A percentile compares a stretch with the other conserved stretches of the same genome.
Evolutionary conservation across 2,113 vertebrate genomes (phyloP).

Genomic region (Corythaeola cristata): DNA sequence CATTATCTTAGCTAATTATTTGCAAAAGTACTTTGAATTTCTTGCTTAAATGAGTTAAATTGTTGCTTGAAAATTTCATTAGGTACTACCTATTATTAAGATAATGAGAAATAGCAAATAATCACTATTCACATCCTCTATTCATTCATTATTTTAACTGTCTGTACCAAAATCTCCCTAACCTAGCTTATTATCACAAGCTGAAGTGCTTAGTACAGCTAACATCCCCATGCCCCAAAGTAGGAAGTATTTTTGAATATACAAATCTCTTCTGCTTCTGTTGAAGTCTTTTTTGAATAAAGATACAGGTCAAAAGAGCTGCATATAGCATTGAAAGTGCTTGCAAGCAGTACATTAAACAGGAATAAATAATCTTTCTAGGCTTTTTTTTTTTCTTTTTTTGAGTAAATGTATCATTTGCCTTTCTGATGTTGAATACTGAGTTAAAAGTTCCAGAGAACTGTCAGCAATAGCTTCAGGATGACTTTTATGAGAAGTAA

Average conservation of each 20-base stretch:
- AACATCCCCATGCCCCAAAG: neutral
- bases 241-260: neutral
- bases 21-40: neutral
- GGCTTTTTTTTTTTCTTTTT: neutral
- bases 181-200: neutral
- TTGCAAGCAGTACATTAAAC: neutral
- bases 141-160: neutral
- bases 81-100: neutral
- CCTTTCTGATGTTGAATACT: neutral
- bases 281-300: neutral
- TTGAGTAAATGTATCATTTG: neutral
- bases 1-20: neutral
- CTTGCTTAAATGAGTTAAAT: neutral
- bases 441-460: neutral
- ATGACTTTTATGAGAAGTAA: neutral
- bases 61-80: neutral
- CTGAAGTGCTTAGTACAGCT: neutral
- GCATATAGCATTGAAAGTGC: neutral
- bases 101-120: neutral
- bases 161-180: neutral
- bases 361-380: neutral
- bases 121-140: neutral
- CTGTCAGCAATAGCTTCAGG: neutral
- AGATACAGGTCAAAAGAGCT: neutral
- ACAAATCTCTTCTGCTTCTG: neutral